A percentile compares a stretch with the other conserved stretches of the same genome.
Evolutionary conservation across 2,797 vertebrate species (phyloP).

Genomic region (Coreius guichenoti): DNA sequence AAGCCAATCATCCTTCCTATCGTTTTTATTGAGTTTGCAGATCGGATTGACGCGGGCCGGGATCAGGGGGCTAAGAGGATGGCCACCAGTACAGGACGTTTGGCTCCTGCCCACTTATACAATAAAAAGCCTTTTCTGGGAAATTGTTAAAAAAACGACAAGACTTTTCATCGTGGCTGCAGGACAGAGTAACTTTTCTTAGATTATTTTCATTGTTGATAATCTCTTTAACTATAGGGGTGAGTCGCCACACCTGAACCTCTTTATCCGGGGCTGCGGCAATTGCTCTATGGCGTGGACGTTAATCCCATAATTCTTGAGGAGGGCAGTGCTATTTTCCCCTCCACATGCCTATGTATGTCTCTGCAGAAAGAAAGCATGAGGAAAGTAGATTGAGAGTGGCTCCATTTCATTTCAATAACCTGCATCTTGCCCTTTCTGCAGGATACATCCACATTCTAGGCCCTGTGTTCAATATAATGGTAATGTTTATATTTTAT

Average conservation of each 20-base stretch:
- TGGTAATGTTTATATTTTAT: not conserved
- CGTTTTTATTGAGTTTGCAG: constrained; percentile 89
- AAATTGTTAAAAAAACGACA: constrained; percentile 77
- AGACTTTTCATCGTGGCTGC: constrained; percentile 72
- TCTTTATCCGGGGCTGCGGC: constrained; percentile 66
- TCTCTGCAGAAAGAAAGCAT: constrained; percentile 28
- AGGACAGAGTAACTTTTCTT: constrained; percentile 78
- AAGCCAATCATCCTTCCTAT: constrained; percentile 74
- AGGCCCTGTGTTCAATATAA: too few relatives aligned
- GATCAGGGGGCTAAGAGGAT: constrained; percentile 81
- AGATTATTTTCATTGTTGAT: constrained; percentile 81
- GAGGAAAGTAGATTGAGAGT: constrained; percentile 66
- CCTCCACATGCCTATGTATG: constrained; percentile 51
- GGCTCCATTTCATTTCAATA: constrained; percentile 73
- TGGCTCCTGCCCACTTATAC: constrained; percentile 72
- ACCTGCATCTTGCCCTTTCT: constrained; percentile 53
- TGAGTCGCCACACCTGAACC: constrained; percentile 75
- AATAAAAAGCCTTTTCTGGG: constrained; percentile 86
- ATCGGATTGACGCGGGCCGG: constrained; percentile 71
- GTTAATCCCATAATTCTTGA: constrained; percentile 76
- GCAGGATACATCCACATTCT: not conserved
- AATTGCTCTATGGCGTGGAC: constrained; percentile 66
- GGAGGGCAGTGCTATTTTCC: constrained; percentile 62
- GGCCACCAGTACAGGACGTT: constrained; percentile 66
- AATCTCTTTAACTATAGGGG: constrained; percentile 84